phyloP scores from a whole-genome alignment of 1,140 invertebrate species.

The Bombus affinis region DNA sequence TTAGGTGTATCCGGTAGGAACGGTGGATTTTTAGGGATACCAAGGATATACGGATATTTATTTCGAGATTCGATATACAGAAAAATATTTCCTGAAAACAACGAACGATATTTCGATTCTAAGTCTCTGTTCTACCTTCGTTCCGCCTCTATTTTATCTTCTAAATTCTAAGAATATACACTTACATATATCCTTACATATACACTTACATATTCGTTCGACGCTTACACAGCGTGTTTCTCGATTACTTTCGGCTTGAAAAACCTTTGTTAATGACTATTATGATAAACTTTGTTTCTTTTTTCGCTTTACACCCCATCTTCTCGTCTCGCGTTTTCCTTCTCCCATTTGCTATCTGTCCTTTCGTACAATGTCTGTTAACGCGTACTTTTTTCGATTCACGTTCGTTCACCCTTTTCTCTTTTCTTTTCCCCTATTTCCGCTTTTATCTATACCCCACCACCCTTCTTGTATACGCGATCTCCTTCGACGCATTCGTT shows the following conservation, averaged over 20 bases:
- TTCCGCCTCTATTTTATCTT: background rate
- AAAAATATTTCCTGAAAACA: background rate
- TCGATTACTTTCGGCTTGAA: background rate
- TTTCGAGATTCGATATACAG: background rate
- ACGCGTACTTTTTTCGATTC: background rate
- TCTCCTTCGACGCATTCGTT: background rate
- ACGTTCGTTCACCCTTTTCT: background rate
- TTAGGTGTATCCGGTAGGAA: background rate
- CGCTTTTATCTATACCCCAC: background rate
- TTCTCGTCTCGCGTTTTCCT: background rate
- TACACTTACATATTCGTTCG: too few species aligned
- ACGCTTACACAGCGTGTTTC: background rate
- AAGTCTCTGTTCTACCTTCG: background rate
- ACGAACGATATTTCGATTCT: background rate
- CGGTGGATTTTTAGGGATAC: background rate
- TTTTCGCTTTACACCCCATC: fast-evolving
- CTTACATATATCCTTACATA: too few species aligned
- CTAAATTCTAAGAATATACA: too few species aligned
- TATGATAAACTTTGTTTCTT: background rate
- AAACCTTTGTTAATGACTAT: background rate
- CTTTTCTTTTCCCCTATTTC: background rate
- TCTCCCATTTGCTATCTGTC: background rate
- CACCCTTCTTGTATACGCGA: background rate
- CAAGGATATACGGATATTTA: background rate
- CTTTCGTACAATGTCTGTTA: background rate